These are phyloP conservation scores for Riparia riparia DNA, from an alignment of 2,113 vertebrate species.

Conservation along the genomic window DNA sequence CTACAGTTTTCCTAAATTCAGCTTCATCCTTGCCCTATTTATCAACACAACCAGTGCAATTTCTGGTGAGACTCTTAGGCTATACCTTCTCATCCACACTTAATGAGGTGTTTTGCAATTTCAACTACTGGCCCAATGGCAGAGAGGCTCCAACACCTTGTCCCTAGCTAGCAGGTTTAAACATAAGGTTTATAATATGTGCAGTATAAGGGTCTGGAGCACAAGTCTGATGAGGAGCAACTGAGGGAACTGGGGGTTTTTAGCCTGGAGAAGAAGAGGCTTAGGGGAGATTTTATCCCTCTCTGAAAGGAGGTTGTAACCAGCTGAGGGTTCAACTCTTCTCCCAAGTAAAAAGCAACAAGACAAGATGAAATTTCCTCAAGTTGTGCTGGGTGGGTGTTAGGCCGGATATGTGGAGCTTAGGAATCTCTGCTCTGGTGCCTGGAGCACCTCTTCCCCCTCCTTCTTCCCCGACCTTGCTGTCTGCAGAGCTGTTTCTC, in stretches of 20 bases:
- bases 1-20: neutral
- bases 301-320: neutral
- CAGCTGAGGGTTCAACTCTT: neutral
- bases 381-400: neutral
- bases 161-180: neutral
- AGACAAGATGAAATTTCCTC: neutral
- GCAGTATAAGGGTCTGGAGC: neutral
- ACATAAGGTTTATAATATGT: neutral
- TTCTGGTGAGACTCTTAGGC: neutral
- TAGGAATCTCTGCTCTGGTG: neutral
- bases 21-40: neutral
- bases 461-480: neutral
- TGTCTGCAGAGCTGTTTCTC: neutral
- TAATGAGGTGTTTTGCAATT: neutral
- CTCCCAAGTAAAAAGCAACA: neutral
- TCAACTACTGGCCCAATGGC: accelerated
- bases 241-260: neutral
- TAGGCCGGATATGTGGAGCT: neutral
- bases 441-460: neutral
- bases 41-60: neutral
- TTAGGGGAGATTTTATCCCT: neutral
- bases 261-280: neutral
- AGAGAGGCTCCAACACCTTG: neutral
- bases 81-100: neutral
- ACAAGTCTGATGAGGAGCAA: neutral